Evolutionary conservation across 64 coral and sea anemone genomes (phyloP), one percentile per base, ranked within the genome.

Genomic region (Stichodactyla mertensii): DNA sequence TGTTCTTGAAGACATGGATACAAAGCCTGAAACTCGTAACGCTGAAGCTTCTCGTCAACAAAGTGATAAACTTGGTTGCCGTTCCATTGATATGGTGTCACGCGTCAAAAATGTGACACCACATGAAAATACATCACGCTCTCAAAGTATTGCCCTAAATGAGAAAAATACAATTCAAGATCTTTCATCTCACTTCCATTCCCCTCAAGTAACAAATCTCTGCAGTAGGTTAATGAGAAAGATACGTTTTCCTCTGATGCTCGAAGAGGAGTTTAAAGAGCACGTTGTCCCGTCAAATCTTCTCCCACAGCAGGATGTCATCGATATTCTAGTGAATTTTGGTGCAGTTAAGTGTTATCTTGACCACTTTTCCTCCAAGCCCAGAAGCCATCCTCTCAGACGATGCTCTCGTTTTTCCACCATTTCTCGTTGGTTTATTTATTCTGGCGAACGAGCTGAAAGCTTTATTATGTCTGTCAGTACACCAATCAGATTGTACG

Each of bases 241-340:
- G 16, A 87, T 95, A 52, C 93, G 93, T 51, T 95, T 95, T 86
- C 93, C 90, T 4, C 77, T 95, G 45, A 95, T 95, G 93, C 86
- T 87, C 15, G 77, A 89, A 71, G 88, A 78, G 83, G 90, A 95
- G 52, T 82, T 95, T 28, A 77, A 69, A 57, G 61, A 81, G 13
- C 51, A 83, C 79, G 93, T 95, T n/a, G 55, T 88, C 13, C 77
- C 84, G 3, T 77, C 90, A 10, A 55, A 77, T 57, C 62, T 95
- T 10, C 87, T 95, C 8, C 60, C 36, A 4, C 84, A 86, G 24
- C 86, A 92, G 7, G 93, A 95, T 78, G 31, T 92, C 61, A 87
- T 87, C 55, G 69, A 86, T 77, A 51, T 95, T 27, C 77, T 95
- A 87, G 24, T 82, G 8, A 88, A 87, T 92, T 89, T 87, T 31